A percentile compares a stretch with the other conserved stretches of the same genome.
These are phyloP conservation scores for Dysmachus trigonus DNA, from an alignment of 2,888 invertebrate genomes.

Conservation along the genomic window DNA sequence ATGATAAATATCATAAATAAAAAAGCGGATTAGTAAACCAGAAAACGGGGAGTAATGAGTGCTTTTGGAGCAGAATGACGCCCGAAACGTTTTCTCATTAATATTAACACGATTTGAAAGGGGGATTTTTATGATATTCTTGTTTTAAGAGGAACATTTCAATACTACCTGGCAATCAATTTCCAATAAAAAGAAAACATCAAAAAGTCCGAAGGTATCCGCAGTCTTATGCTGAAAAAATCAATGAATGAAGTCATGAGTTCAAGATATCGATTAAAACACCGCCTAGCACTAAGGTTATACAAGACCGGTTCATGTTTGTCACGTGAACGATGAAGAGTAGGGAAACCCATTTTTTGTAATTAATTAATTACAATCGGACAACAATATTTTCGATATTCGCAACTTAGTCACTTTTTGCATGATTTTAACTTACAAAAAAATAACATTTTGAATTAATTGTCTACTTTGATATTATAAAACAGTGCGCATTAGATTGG, in stretches of 20 bases:
- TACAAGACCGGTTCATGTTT: background rate
- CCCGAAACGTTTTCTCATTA: background rate
- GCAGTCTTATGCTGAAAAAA: background rate
- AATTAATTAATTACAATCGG: background rate
- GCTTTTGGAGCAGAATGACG: background rate
- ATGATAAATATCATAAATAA: background rate
- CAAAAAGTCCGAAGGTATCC: background rate
- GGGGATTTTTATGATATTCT: background rate
- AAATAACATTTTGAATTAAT: background rate
- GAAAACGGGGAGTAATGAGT: background rate
- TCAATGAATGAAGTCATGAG: background rate
- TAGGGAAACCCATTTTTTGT: background rate
- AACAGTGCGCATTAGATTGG: background rate
- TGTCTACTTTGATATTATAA: background rate
- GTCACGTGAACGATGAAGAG: background rate
- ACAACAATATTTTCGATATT: background rate
- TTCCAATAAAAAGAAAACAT: background rate
- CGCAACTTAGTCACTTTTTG: background rate
- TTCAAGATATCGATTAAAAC: background rate
- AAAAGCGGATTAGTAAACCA: background rate
- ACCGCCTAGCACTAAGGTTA: background rate
- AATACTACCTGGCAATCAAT: background rate
- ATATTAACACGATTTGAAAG: background rate
- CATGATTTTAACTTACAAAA: background rate
- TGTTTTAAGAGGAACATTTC: background rate